These are phyloP conservation scores for Eulithis testata DNA, from an alignment of 2,888 invertebrate genomes.

Conservation along the genomic window DNA sequence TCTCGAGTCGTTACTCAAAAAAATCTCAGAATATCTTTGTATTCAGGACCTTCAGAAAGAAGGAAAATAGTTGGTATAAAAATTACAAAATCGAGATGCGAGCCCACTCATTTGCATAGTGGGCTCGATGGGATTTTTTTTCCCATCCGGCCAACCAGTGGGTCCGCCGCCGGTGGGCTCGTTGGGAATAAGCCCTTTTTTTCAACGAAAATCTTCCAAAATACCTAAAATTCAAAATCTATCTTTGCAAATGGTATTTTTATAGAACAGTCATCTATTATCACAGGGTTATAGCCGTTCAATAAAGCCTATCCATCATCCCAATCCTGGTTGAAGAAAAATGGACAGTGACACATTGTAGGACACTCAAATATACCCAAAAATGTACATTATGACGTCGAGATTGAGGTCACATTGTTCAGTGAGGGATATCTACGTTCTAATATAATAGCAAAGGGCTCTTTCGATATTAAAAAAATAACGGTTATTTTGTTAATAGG, in stretches of 20 bases:
- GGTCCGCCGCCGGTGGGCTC: no score
- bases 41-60: no score
- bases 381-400: constrained; percentile 9
- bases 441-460: constrained; percentile 17
- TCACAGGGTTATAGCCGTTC: constrained; percentile 22
- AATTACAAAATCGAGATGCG: no score
- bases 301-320: constrained; percentile 41
- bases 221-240: no score
- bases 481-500: background rate
- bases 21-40: no score
- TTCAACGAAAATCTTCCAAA: no score
- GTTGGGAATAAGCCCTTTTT: no score
- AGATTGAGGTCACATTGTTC: constrained; percentile 13
- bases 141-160: no score
- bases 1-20: no score
- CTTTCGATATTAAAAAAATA: constrained; percentile 9
- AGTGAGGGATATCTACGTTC: background rate
- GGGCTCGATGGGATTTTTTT: no score
- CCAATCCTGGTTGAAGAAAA: constrained; percentile 29
- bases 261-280: constrained; percentile 28
- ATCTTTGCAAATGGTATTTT: constrained; percentile 20
- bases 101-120: no score
- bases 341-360: constrained; percentile 36
- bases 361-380: constrained; percentile 16
- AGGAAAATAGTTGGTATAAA: no score